Conservation (phyloP, 2,888 invertebrate genomes). For the Leucoptera coffeella region DNA sequence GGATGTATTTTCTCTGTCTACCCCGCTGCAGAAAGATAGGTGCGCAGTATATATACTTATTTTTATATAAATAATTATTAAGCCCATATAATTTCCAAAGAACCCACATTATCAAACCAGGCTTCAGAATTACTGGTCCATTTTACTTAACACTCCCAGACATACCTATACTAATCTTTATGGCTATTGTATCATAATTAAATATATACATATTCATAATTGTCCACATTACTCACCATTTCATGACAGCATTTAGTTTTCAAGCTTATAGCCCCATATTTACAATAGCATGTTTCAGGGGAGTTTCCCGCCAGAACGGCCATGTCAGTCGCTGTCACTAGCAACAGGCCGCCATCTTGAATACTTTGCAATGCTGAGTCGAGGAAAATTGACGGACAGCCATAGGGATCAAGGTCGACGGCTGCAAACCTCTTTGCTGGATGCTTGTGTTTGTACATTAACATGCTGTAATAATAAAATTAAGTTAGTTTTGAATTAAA, state of each 20-base stretch:
- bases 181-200: too few relatives aligned
- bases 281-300: constrained; percentile 87
- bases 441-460: constrained; percentile 76
- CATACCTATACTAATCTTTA: too few relatives aligned
- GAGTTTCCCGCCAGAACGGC: constrained; percentile 92
- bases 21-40: too few relatives aligned
- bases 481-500: too few relatives aligned
- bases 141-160: too few relatives aligned
- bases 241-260: constrained; percentile 89
- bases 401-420: constrained; percentile 96
- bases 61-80: too few relatives aligned
- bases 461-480: constrained; percentile 52
- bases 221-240: constrained; percentile 56
- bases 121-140: too few relatives aligned
- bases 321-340: constrained; percentile 98
- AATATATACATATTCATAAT: constrained; percentile 1
- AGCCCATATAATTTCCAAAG: too few relatives aligned
- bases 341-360: constrained; percentile 75
- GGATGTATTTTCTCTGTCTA: too few relatives aligned
- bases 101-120: too few relatives aligned
- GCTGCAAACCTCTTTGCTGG: constrained; percentile 70
- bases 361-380: constrained; percentile 82
- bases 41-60: too few relatives aligned
- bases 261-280: constrained; percentile 89
- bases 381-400: constrained; percentile 88